Conservation (phyloP, 2,113 vertebrate species). For the Donacobius atricapilla region DNA sequence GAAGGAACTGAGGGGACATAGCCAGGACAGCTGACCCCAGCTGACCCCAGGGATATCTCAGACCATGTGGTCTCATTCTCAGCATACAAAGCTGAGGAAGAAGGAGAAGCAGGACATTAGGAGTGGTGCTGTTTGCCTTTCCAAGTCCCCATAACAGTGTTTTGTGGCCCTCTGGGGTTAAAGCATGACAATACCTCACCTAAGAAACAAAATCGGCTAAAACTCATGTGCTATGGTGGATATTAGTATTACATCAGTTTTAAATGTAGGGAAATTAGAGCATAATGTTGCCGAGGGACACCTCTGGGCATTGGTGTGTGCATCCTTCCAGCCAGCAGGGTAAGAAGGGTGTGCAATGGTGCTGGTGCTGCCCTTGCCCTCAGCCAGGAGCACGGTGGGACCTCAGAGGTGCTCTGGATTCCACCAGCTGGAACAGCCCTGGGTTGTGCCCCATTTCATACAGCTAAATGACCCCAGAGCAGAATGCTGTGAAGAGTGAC, state of each 20-base stretch:
- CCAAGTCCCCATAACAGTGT: too few relatives aligned
- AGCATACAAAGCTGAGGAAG: neutral
- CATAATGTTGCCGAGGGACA: neutral
- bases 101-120: accelerated
- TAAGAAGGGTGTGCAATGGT: neutral
- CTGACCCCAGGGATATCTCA: neutral
- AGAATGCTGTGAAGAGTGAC: neutral
- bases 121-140: neutral
- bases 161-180: neutral
- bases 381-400: neutral
- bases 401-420: neutral
- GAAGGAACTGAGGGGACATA: neutral
- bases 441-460: neutral
- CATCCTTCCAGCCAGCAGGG: neutral
- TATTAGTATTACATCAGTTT: neutral
- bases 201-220: neutral
- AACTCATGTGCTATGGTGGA: neutral
- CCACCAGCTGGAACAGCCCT: neutral
- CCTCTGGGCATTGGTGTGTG: neutral
- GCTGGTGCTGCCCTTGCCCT: neutral
- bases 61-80: too few relatives aligned
- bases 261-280: neutral
- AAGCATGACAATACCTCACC: neutral
- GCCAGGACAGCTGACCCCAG: neutral
- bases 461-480: neutral